These are phyloP conservation scores for Chlorospingus flavigularis DNA, from an alignment of 2,797 vertebrate species.

Conservation along the genomic window DNA sequence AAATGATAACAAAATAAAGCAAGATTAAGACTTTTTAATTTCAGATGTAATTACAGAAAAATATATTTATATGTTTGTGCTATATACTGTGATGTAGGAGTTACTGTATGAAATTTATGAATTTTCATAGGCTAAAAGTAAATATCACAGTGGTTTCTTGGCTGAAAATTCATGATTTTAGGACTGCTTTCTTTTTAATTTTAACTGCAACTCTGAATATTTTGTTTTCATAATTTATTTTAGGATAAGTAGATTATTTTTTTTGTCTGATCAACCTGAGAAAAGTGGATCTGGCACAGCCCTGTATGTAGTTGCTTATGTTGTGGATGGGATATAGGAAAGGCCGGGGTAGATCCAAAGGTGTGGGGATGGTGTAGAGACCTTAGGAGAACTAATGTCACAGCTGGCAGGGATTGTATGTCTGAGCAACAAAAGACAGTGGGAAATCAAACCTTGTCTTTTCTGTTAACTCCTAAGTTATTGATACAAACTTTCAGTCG, in stretches of 20 bases:
- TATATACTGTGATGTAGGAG: neutral
- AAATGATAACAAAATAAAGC: neutral
- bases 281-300: neutral
- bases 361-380: neutral
- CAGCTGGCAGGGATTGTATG: neutral
- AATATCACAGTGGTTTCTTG: neutral
- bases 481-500: neutral
- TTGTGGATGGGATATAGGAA: neutral
- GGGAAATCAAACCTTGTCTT: neutral
- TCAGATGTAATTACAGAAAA: neutral
- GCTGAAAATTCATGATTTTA: neutral
- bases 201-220: neutral
- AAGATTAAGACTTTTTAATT: neutral
- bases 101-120: neutral
- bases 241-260: neutral
- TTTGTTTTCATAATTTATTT: neutral
- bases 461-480: neutral
- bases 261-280: neutral
- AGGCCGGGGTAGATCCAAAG: neutral
- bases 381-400: neutral
- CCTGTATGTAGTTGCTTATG: neutral
- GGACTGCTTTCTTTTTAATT: neutral
- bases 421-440: neutral
- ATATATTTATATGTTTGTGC: neutral
- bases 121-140: neutral